Base-by-base conservation (phyloP, 1,140 invertebrate genomes). In the Aphelinus atriplicis region DNA sequence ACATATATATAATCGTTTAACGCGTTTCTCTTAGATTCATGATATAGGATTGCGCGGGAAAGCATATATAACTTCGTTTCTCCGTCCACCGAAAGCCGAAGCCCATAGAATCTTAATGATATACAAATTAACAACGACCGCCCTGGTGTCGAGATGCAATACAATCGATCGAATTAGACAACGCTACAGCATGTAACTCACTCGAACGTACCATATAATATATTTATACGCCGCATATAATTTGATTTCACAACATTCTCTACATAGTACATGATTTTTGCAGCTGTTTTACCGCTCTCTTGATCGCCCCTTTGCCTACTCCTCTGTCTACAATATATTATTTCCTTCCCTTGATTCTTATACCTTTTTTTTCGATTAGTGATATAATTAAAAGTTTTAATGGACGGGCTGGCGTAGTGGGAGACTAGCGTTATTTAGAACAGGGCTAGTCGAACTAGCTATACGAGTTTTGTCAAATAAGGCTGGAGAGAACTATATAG, bases 401-500 rank as follows among this genome's bases (percentile, higher is more conserved):
- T 85, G 84, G 85, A 88, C 84, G 84, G 86, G 84, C 81, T 82
- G 80, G 83, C 84, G 76, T 86, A 86, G 85, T 83, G 78, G 43
- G 80, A 77, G 84, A 86, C 85, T 86, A 88, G 83, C 83, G 46
- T 50, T 47, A 26, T 26, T 26, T 26, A 26, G 26, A 26, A 51
- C 58, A 63, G 75, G 79, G 79, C 83, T 85, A 86, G 84, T 81
- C 84, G 61, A 77, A 85, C 85, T 82, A 85, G 84, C 83, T 80
- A 26, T 26, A 79, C 75, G 78, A 81, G 62, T 75, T 73, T 75
- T 71, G 55, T 56, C 71, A 65, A 65, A 67, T 73, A 67, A 73
- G 74, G 56, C 64, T 73, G 45, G n/a, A 58, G n/a, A 58, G 9
- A 60, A 43, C 42, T 60, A 60, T 63, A 73, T 63, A 73, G 71